Base-by-base conservation (phyloP, 2,888 invertebrate genomes). In the Lathronympha strigana region DNA sequence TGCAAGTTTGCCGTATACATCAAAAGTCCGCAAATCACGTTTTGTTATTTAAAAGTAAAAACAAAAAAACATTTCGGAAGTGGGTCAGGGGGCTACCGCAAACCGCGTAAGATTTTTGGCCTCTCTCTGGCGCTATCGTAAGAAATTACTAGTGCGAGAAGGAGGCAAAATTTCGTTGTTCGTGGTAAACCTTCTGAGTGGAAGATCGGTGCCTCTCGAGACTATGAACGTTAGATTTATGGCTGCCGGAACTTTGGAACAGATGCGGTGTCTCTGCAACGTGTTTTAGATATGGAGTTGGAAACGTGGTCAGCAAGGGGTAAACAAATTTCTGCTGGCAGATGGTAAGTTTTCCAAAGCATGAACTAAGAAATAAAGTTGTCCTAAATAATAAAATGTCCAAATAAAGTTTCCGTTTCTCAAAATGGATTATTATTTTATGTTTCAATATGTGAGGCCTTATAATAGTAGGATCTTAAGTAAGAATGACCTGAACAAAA, bases 31-130 rank as follows among this genome's bases (percentile, higher is more conserved):
- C 57, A 19, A 57, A 57, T 57, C 57, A 43, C 43, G 57, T 57
- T 31, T 31, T 21, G 36, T 57, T 57, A 45, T 31, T 57, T 45
- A 45, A 57, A 45, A 57, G 57, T 19, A 45, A n/a, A 57, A 45
- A 57, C 31, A 57, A 53, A 36, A 36, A 6, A 57, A 55, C 40
- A 28, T 28, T 31, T 43, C 31, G 31, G 17, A 57, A 45, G 57
- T 57, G 43, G 57, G 57, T 57, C 45, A 57, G 31, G 43, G 31
- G n/a, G n/a, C n/a, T n/a, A n/a, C n/a, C n/a, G n/a, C n/a, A n/a
- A n/a, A n/a, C n/a, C n/a, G n/a, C n/a, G n/a, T n/a, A n/a, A n/a
- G n/a, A n/a, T n/a, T n/a, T n/a, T n/a, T n/a, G n/a, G n/a, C n/a
- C n/a, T n/a, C n/a, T n/a, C n/a, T n/a, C n/a, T n/a, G n/a, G n/a